phyloP scores from a whole-genome alignment of 1,140 invertebrate genomes.

The Papilio glaucus region DNA sequence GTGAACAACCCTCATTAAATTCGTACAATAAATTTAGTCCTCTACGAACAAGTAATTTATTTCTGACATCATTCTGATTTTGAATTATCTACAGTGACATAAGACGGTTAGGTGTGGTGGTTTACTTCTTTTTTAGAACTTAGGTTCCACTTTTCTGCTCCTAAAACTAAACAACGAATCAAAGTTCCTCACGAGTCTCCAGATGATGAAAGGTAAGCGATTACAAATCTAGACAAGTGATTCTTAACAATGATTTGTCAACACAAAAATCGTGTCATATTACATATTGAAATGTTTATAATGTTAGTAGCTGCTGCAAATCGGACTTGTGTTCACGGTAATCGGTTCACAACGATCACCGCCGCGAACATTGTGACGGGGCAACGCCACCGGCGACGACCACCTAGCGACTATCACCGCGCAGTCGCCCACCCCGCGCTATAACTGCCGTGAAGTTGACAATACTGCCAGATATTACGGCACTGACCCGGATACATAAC shows the following conservation, averaged over 20 bases:
- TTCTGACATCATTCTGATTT: too few relatives aligned
- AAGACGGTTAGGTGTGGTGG: too few relatives aligned
- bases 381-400: too few relatives aligned
- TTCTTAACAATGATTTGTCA: constrained; percentile 1
- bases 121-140: background rate
- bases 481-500: constrained; percentile 24
- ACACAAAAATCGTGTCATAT: background rate
- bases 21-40: too few relatives aligned
- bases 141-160: background rate
- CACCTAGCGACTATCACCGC: too few relatives aligned
- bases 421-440: background rate
- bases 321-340: too few relatives aligned
- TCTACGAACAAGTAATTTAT: too few relatives aligned
- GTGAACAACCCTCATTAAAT: too few relatives aligned
- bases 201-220: background rate
- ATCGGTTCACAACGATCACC: too few relatives aligned
- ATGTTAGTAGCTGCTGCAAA: too few relatives aligned
- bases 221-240: background rate
- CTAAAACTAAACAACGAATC: background rate
- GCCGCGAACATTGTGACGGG: too few relatives aligned
- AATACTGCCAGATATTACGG: background rate
- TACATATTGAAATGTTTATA: background rate
- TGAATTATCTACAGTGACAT: too few relatives aligned
- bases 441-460: constrained; percentile 5
- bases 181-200: background rate